Percentiles rank a stretch among this genome's conserved stretches.
These are phyloP conservation scores for Rhogogaster chlorosoma DNA, from an alignment of 2,888 invertebrate genomes.

Conservation along the genomic window DNA sequence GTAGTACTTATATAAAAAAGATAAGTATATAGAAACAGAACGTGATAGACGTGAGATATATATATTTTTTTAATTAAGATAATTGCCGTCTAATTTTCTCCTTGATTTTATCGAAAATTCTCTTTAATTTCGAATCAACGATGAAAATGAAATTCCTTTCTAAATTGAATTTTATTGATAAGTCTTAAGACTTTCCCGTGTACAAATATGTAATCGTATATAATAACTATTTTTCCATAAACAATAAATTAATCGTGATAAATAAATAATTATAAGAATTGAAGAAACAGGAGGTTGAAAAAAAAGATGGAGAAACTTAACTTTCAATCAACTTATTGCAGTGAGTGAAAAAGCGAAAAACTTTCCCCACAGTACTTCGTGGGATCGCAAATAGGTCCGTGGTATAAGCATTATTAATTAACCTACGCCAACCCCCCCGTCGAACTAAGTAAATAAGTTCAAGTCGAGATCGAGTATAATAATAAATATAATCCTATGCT, in stretches of 20 bases:
- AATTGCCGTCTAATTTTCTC: not conserved
- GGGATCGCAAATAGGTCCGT: not conserved
- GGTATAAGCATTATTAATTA: not conserved
- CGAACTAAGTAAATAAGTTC: not conserved
- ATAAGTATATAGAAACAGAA: not conserved
- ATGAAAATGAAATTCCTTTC: not conserved
- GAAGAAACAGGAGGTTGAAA: not conserved
- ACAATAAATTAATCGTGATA: not conserved
- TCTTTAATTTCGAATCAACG: not conserved
- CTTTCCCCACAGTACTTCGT: not conserved
- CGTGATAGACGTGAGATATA: not conserved
- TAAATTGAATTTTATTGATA: too few species aligned
- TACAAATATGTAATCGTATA: too few species aligned
- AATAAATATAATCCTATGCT: not conserved
- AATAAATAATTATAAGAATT: not conserved
- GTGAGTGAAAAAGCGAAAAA: not conserved
- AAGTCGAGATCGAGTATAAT: not conserved
- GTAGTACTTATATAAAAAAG: not conserved
- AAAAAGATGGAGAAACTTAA: not conserved
- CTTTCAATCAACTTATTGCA: not conserved
- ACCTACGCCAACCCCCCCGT: not conserved
- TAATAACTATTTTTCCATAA: too few species aligned
- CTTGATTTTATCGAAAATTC: not conserved
- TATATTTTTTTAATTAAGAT: constrained; percentile 8
- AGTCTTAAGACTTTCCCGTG: too few species aligned